Evolutionary conservation across 2,113 vertebrate species (phyloP).

Genomic region (Pipra filicauda): DNA sequence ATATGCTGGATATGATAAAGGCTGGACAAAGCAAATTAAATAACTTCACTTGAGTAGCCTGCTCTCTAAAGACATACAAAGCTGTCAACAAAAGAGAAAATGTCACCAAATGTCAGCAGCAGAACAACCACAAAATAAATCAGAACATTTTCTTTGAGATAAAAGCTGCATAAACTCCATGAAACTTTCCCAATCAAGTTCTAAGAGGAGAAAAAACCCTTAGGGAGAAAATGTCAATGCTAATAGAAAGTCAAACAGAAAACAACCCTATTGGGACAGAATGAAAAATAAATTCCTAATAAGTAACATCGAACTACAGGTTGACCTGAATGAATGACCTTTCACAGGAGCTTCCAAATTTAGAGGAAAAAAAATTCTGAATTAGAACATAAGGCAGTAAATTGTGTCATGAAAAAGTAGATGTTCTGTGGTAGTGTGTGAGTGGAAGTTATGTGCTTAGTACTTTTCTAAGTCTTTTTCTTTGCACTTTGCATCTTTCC

Average conservation of each 20-base stretch:
- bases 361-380: not conserved
- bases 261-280: not conserved
- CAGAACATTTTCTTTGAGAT: conserved; percentile 47
- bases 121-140: conserved; percentile 30
- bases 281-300: not conserved
- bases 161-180: conserved; percentile 29
- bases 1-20: not conserved
- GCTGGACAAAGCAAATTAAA: conserved; percentile 54
- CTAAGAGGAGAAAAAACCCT: not conserved
- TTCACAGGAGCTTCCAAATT: not conserved
- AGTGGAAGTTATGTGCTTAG: not conserved
- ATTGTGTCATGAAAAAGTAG: not conserved
- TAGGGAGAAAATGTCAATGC: conserved; percentile 29
- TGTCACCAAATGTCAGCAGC: conserved; percentile 68
- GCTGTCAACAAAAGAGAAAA: conserved; percentile 60
- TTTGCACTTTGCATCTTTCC: not conserved
- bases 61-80: not conserved
- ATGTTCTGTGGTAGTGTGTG: not conserved
- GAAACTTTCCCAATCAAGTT: conserved; percentile 42
- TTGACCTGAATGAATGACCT: not conserved
- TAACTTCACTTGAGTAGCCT: not conserved
- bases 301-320: not conserved
- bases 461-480: not conserved
- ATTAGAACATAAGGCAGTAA: not conserved
- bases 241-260: conserved; percentile 46